Evolutionary conservation across 2,113 vertebrate genomes (phyloP), one percentile per base, ranked within the genome.

Genomic region (Arizona elegans): DNA sequence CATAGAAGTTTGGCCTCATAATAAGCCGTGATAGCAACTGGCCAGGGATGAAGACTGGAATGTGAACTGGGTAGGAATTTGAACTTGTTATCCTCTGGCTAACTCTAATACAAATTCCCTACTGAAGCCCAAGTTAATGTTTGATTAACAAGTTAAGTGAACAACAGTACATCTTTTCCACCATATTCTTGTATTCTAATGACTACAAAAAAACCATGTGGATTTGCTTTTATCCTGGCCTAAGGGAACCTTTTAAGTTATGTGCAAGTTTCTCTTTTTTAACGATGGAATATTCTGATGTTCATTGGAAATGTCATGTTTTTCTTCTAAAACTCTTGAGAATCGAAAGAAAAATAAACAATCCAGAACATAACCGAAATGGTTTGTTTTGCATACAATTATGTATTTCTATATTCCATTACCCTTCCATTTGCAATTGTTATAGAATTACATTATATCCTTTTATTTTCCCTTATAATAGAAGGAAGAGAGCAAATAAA

Each of bases 161-260:
- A 8, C 88, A 33, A 81, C 6, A 26, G 47, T 75, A 8, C 81
- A 11, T 56, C 21, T 86, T 62, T 23, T 33, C 88, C 90, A 62
- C 90, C 87, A 89, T 59, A 53, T 65, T 94, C 91, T 90, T 54
- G 81, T 0, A 11, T 38, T 95, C 87, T 81, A 81, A 38, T 81
- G 17, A 43, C 38, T 43, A 43, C 17, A 21, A 43, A 81, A 33
- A 38, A 81, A 75, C 21, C 38, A 33, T 62, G 33, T 81, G 75
- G 75, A 38, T 81, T 81, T 87, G 11, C 29, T n/a, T 24, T 87
- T 87, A 11, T 53, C 29, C 23, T 88, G 26, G 2, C 52, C 86
- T 88, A 19, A 88, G 52, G 52, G 12, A 81, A 43, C 17, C 17
- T 23, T 81, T 81, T 33, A 43, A 43, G 75, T 43, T 81, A 21